These are phyloP conservation scores for Anas platyrhynchos DNA, from an alignment of 2,113 vertebrate genomes.

Conservation along the genomic window DNA sequence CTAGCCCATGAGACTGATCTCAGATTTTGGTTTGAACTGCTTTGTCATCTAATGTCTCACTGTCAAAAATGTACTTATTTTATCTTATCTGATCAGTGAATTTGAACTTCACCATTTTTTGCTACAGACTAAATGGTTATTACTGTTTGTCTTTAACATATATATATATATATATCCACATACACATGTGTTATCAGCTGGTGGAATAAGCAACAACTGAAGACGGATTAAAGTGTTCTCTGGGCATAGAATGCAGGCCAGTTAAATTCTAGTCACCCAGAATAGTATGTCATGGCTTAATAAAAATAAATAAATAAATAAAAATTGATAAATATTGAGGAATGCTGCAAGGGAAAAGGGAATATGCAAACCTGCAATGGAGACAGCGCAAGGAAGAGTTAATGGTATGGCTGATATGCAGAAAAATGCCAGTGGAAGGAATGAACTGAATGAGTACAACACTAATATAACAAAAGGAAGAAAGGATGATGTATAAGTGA, in stretches of 20 bases:
- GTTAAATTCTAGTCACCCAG: neutral
- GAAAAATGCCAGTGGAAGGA: neutral
- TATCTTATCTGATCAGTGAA: neutral
- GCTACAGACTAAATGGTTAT: neutral
- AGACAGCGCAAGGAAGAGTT: neutral
- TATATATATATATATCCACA: neutral
- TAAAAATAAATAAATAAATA: neutral
- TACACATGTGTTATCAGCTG: neutral
- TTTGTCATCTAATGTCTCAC: neutral
- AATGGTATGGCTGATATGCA: neutral
- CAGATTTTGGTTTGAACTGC: neutral
- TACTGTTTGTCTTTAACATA: neutral
- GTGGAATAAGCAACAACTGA: neutral
- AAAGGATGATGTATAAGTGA: neutral
- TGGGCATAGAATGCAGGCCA: accelerated
- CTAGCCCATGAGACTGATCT: neutral
- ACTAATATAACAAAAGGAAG: neutral
- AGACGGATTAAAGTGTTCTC: neutral
- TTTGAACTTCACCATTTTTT: neutral
- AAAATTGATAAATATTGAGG: neutral
- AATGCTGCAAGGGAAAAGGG: neutral
- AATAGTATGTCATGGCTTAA: accelerated
- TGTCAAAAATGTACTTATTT: neutral
- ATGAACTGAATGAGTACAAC: neutral
- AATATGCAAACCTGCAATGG: neutral